Evolutionary conservation across 92 coral and sea anemone genomes (phyloP).

Genomic region (Anthopleura xanthogrammica): DNA sequence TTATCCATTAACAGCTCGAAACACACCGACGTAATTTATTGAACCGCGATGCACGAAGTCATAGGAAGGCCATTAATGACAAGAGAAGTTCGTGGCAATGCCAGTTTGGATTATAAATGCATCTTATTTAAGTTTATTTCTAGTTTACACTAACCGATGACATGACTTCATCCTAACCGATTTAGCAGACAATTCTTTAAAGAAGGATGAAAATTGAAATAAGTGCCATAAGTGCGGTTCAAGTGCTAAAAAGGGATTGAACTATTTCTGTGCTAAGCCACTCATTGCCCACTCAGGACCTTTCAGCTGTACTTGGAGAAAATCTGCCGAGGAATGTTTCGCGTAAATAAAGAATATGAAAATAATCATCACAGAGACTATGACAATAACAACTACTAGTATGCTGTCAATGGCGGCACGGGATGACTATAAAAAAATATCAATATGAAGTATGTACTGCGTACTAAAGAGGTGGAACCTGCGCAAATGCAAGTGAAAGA

Average conservation of each 20-base stretch:
- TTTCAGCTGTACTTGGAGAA: constrained; percentile 25
- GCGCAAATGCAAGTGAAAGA: background rate
- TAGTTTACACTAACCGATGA: background rate
- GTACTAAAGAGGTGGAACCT: background rate
- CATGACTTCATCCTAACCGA: background rate
- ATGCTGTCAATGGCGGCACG: constrained; percentile 3
- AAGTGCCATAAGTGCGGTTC: background rate
- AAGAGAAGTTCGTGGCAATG: background rate
- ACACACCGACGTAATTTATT: background rate
- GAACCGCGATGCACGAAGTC: background rate
- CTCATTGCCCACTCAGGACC: constrained; percentile 17
- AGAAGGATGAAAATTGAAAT: background rate
- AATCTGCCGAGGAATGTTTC: constrained; percentile 26
- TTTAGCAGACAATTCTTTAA: background rate
- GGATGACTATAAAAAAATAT: background rate
- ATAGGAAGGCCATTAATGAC: background rate
- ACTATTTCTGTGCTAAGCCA: constrained; percentile 16
- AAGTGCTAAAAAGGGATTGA: constrained; percentile 11
- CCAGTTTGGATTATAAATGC: background rate
- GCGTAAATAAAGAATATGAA: constrained; percentile 6
- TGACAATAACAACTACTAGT: background rate
- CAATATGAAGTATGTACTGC: too few relatives aligned
- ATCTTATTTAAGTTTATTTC: background rate
- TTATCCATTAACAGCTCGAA: constrained; percentile 1
- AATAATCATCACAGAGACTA: background rate